A percentile compares a stretch with the other conserved stretches of the same genome.
phyloP scores from a whole-genome alignment of 2,888 invertebrate species.

The Eilema griseolum region DNA sequence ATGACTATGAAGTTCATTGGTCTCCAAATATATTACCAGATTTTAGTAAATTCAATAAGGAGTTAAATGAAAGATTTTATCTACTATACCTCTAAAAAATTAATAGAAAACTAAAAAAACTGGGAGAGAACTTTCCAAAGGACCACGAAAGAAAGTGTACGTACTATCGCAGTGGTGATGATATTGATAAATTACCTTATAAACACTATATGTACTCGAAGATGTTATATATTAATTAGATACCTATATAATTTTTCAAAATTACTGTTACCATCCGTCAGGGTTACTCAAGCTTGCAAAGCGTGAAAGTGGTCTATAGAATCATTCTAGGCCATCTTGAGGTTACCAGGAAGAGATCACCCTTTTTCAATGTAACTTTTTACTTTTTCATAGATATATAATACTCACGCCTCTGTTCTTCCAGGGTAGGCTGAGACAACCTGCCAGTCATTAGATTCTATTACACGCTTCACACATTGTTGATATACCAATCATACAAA shows the following conservation, averaged over 20 bases:
- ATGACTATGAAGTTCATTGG: too few species aligned
- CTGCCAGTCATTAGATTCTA: too few species aligned
- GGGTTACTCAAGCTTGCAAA: neutral
- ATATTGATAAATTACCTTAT: neutral
- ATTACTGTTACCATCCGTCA: constrained; percentile 1
- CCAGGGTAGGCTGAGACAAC: neutral
- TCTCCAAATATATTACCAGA: too few species aligned
- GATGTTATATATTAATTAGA: neutral
- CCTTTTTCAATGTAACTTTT: neutral
- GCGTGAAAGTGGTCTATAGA: neutral
- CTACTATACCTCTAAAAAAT: neutral
- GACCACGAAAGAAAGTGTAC: neutral
- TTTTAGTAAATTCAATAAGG: too few species aligned
- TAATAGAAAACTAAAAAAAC: neutral
- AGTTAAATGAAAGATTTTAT: too few species aligned
- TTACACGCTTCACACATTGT: too few species aligned
- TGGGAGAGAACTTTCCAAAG: neutral
- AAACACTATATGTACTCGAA: neutral
- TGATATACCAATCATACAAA: neutral
- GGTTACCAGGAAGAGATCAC: neutral
- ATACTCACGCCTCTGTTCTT: neutral
- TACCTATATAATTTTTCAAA: neutral
- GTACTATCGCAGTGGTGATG: neutral
- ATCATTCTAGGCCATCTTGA: constrained; percentile 5
- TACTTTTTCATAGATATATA: neutral